Base-by-base conservation (phyloP, 2,113 vertebrate genomes). In the Seriola aureovittata region DNA sequence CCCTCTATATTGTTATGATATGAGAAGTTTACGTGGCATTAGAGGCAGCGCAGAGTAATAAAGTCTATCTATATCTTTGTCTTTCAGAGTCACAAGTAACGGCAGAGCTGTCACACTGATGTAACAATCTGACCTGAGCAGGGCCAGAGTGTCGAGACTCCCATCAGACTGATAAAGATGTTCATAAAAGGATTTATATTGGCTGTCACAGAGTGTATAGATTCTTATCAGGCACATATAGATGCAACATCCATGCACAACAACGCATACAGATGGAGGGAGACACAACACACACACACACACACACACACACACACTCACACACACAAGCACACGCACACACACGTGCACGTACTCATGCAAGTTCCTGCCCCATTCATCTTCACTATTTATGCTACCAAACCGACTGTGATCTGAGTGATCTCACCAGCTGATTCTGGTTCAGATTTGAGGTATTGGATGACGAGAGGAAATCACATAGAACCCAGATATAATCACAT, bases 101-200 rank as follows among this genome's bases (percentile, higher is more conserved):
- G 71, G 84, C 83, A 83, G 78, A 84, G 88, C 90, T 93, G 91
- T 93, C 91, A 91, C 50, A 78, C 71, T 90, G 91, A 94, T 87
- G 89, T 85, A 91, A 83, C 90, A 91, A 94, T 93, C 90, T 93
- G 90, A 92, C 92, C 93, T 32, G 44, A 85, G 52, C 88, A 80
- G 84, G 83, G 81, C 85, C 80, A 80, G 21, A 69, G 85, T 84
- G 82, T 85, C 9, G 62, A 78, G 67, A 66, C 89, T 88, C 88
- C 87, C 89, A 88, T 89, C 84, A 79, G 16, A 62, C 74, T 76
- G 93, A 94, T 94, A 93, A 90, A 88, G 84, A 93, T 91, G 89
- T 89, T 93, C 93, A 93, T 93, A 93, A 93, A 93, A 86, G 78
- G 88, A 93, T 93, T 94, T 91, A 94, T 94, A 94, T 93, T 93